Conservation (phyloP, 1,140 invertebrate species). For the Meloidogyne hapla region DNA sequence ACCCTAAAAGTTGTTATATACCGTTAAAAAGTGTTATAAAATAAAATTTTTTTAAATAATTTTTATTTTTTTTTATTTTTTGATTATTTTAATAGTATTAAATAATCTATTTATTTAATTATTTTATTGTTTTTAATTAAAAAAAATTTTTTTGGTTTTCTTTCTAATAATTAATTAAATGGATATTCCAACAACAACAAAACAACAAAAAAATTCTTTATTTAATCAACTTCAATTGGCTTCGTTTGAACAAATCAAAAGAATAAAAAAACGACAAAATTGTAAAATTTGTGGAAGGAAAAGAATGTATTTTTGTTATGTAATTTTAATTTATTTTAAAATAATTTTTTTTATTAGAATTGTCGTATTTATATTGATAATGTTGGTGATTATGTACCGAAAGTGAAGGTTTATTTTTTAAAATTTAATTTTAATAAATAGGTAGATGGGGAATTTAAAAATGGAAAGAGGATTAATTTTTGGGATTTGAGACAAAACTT, state of each 20-base stretch:
- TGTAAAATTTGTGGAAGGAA: constrained; percentile 48
- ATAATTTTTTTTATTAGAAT: constrained; percentile 43
- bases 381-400: constrained; percentile 39
- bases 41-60: too few species aligned
- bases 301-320: constrained; percentile 59
- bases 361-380: constrained; percentile 47
- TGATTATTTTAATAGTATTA: too few species aligned
- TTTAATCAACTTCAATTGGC: background rate
- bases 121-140: background rate
- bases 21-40: too few species aligned
- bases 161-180: background rate
- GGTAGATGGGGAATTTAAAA: too few species aligned
- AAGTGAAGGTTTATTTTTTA: constrained; percentile 43
- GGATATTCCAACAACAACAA: background rate
- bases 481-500: too few species aligned
- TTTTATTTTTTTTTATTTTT: too few species aligned
- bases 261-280: constrained; percentile 35
- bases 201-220: background rate
- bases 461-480: background rate
- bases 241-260: constrained; percentile 10
- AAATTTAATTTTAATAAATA: constrained; percentile 10
- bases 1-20: too few species aligned
- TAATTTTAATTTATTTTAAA: background rate
- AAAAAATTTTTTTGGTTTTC: too few species aligned
- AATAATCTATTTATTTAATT: too few species aligned